These are phyloP conservation scores for Fissipunctia ypsillon DNA, from an alignment of 2,888 invertebrate genomes.

Conservation along the genomic window DNA sequence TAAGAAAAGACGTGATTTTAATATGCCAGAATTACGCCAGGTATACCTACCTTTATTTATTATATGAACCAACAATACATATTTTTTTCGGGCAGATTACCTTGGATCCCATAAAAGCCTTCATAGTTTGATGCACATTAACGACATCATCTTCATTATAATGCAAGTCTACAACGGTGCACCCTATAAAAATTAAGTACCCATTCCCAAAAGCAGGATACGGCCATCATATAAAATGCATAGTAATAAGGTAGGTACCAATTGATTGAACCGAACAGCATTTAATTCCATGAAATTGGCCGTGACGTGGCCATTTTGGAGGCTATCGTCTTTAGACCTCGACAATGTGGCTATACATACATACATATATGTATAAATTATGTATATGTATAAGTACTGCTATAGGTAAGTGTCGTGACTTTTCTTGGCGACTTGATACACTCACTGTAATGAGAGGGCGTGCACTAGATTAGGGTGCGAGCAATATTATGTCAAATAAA, in stretches of 20 bases:
- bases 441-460: constrained; percentile 57
- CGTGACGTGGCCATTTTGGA: constrained; percentile 75
- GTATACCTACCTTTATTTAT: too few species aligned
- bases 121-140: constrained; percentile 1
- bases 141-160: neutral
- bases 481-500: neutral
- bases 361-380: constrained; percentile 15
- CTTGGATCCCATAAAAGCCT: neutral
- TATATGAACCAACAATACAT: neutral
- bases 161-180: constrained; percentile 7
- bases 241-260: constrained; percentile 51
- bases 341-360: constrained; percentile 43
- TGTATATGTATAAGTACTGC: constrained; percentile 21
- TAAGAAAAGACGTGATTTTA: too few species aligned
- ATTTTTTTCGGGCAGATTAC: neutral
- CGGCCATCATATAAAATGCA: constrained; percentile 29
- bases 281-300: constrained; percentile 82
- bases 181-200: constrained; percentile 39
- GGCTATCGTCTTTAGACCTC: constrained; percentile 76
- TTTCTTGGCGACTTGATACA: constrained; percentile 67
- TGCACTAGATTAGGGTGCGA: constrained; percentile 55
- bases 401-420: constrained; percentile 62
- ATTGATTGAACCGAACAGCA: constrained; percentile 62
- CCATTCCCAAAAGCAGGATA: constrained; percentile 35
- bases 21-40: too few species aligned